Conservation (phyloP, 2,888 invertebrate genomes). For the Odontomyia ornata region DNA sequence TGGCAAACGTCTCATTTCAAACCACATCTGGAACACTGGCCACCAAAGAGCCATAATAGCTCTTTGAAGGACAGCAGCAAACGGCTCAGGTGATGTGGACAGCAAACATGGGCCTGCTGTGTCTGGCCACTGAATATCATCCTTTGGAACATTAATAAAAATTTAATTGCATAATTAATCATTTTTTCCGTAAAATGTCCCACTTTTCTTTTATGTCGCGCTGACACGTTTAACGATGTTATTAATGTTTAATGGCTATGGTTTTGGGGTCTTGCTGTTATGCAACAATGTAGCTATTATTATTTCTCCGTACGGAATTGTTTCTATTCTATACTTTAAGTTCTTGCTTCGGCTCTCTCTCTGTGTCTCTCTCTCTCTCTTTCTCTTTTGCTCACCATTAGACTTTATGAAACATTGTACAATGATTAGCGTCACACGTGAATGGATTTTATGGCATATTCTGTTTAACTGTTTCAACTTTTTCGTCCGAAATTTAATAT, state of each 20-base stretch:
- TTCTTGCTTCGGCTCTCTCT: neutral
- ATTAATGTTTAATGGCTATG: slow-evolving; percentile 44
- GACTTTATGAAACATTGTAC: neutral
- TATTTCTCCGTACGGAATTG: neutral
- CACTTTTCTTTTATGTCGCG: slow-evolving; percentile 22
- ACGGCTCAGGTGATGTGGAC: neutral
- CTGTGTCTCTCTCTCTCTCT: no score
- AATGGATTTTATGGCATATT: slow-evolving; percentile 18
- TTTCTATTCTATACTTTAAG: neutral
- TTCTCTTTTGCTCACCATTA: no score
- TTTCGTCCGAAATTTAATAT: slow-evolving; percentile 12
- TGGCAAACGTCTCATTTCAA: no score
- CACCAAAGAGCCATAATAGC: neutral
- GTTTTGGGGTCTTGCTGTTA: slow-evolving; percentile 22
- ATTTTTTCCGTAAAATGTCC: slow-evolving; percentile 33
- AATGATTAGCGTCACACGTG: slow-evolving; percentile 37
- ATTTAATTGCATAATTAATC: slow-evolving; percentile 48
- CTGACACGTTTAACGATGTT: slow-evolving; percentile 44
- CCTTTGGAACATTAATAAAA: slow-evolving; percentile 43
- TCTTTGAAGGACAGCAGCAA: neutral
- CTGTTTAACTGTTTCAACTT: slow-evolving; percentile 20
- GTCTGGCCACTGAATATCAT: neutral
- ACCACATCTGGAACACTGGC: neutral
- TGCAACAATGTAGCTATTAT: neutral
- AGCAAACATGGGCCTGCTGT: neutral